phyloP scores from a whole-genome alignment of 2,797 vertebrate species.

The Sebastes hubbsi region DNA sequence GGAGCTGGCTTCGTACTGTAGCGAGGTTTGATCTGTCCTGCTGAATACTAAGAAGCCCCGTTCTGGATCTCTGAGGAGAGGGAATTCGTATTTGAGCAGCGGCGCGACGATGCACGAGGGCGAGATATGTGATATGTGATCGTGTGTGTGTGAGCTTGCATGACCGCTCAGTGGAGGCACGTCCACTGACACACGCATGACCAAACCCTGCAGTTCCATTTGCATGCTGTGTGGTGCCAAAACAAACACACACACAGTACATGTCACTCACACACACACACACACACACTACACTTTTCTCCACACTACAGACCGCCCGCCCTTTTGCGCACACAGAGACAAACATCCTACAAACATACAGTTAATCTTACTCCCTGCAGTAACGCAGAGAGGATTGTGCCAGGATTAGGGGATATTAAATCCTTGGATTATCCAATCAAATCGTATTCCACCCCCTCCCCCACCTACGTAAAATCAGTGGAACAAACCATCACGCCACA shows the following conservation, averaged over 20 bases:
- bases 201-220: constrained; percentile 45
- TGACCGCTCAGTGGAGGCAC: constrained; percentile 29
- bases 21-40: constrained; percentile 35
- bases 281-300: constrained; percentile 14
- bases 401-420: constrained; percentile 87
- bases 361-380: constrained; percentile 82
- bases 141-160: constrained; percentile 24
- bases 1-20: constrained; percentile 41
- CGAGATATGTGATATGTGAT: constrained; percentile 54
- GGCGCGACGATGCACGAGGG: constrained; percentile 32
- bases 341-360: constrained; percentile 75
- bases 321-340: constrained; percentile 51
- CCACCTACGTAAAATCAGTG: constrained; percentile 70
- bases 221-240: constrained; percentile 52
- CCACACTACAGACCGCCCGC: constrained; percentile 15
- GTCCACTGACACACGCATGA: constrained; percentile 39
- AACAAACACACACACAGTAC: constrained; percentile 36
- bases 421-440: constrained; percentile 90
- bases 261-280: constrained; percentile 31
- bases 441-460: constrained; percentile 80
- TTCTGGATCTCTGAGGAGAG: constrained; percentile 42
- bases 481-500: constrained; percentile 72
- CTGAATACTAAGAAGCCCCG: constrained; percentile 56
- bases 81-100: constrained; percentile 37
- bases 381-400: constrained; percentile 84